These are phyloP conservation scores for Dascyllus trimaculatus DNA, from an alignment of 2,113 vertebrate genomes.

Conservation along the genomic window DNA sequence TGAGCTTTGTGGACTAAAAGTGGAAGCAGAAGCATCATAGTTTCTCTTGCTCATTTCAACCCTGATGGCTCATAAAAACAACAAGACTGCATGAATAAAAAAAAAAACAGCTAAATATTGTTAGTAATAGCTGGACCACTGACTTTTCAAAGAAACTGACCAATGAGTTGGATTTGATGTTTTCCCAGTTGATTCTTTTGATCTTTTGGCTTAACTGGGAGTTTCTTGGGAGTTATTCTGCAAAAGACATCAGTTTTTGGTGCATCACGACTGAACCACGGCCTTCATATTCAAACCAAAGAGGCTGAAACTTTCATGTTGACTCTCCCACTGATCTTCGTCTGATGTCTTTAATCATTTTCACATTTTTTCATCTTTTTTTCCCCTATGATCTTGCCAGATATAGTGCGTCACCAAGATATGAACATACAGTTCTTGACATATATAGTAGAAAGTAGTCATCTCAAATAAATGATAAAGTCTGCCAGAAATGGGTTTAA, in stretches of 20 bases:
- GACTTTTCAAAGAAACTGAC: not conserved
- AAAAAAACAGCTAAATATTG: not conserved
- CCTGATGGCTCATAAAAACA: not conserved
- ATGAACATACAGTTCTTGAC: not conserved
- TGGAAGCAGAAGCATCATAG: not conserved
- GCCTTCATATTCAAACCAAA: not conserved
- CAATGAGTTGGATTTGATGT: not conserved
- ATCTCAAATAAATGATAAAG: not conserved
- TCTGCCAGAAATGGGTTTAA: too few species aligned
- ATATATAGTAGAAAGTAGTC: not conserved
- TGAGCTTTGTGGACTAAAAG: not conserved
- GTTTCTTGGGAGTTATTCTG: too few species aligned
- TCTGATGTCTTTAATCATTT: not conserved
- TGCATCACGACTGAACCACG: not conserved
- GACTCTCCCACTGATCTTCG: not conserved
- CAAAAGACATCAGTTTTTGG: not conserved
- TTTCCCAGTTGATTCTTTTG: not conserved
- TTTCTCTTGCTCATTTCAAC: conserved; percentile 6
- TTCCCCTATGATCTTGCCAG: not conserved
- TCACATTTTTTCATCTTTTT: not conserved
- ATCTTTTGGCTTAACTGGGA: not conserved
- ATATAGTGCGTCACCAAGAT: not conserved
- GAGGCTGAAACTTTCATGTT: not conserved
- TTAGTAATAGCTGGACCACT: not conserved
- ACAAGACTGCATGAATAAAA: not conserved